Conservation (phyloP, 53 echinoderm and acorn worm species). For the Luidia sarsii region DNA sequence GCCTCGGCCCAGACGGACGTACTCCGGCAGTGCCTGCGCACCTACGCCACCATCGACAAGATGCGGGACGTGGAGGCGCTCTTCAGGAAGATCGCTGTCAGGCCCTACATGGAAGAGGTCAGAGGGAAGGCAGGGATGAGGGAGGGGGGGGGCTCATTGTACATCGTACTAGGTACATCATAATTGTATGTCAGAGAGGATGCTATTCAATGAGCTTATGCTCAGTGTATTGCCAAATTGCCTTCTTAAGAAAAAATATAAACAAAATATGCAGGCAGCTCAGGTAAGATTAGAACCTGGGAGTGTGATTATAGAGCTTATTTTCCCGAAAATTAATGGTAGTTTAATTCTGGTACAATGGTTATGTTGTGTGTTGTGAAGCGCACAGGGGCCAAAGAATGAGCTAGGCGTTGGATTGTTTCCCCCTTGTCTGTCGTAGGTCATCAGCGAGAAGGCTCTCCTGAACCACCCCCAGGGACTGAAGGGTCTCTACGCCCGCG, state of each 20-base stretch:
- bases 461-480: constrained; percentile 93
- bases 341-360: too few relatives aligned
- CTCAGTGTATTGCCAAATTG: neutral
- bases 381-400: too few relatives aligned
- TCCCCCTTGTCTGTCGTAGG: constrained; percentile 37
- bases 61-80: constrained; percentile 97
- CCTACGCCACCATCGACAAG: constrained; percentile 97
- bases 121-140: too few relatives aligned
- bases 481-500: constrained; percentile 83
- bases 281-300: too few relatives aligned
- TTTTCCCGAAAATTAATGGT: too few relatives aligned
- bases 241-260: neutral
- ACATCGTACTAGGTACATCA: too few relatives aligned
- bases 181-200: too few relatives aligned
- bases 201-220: neutral
- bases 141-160: too few relatives aligned
- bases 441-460: constrained; percentile 82
- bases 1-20: constrained; percentile 76
- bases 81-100: constrained; percentile 85
- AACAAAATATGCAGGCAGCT: neutral
- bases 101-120: constrained; percentile 95
- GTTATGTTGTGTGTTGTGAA: too few relatives aligned
- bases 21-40: constrained; percentile 85
- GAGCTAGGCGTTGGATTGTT: too few relatives aligned
- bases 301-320: too few relatives aligned